phyloP scores from a whole-genome alignment of 2,797 vertebrate genomes.

The Momotus momota region DNA sequence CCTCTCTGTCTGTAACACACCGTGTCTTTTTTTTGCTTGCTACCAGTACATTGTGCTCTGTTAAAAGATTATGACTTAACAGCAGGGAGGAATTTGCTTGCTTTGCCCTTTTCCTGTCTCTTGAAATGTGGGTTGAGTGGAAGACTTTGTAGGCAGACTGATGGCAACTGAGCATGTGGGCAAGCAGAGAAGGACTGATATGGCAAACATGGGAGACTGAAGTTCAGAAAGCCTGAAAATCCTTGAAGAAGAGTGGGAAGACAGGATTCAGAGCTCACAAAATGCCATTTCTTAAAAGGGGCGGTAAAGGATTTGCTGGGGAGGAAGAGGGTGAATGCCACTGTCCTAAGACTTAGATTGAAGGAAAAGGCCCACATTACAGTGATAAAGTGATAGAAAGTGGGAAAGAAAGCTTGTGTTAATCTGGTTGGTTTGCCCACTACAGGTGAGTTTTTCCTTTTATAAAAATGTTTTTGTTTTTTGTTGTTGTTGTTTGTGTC shows the following conservation, averaged over 20 bases:
- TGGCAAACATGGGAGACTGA: not conserved
- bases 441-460: not conserved
- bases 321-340: not conserved
- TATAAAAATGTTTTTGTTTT: not conserved
- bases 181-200: not conserved
- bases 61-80: not conserved
- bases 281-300: not conserved
- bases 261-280: not conserved
- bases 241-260: not conserved
- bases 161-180: not conserved
- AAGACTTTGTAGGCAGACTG: not conserved
- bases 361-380: not conserved
- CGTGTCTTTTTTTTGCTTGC: not conserved
- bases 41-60: not conserved
- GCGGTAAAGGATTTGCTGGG: not conserved
- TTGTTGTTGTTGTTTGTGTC: not conserved
- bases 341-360: not conserved
- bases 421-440: not conserved
- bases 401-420: not conserved
- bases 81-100: not conserved
- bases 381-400: not conserved
- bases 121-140: not conserved
- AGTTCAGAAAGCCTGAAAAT: not conserved
- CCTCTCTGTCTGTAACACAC: not conserved
- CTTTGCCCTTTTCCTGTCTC: not conserved